Evolutionary conservation across 2,888 invertebrate species (phyloP).

Genomic region (Luperina nickerlii): DNA sequence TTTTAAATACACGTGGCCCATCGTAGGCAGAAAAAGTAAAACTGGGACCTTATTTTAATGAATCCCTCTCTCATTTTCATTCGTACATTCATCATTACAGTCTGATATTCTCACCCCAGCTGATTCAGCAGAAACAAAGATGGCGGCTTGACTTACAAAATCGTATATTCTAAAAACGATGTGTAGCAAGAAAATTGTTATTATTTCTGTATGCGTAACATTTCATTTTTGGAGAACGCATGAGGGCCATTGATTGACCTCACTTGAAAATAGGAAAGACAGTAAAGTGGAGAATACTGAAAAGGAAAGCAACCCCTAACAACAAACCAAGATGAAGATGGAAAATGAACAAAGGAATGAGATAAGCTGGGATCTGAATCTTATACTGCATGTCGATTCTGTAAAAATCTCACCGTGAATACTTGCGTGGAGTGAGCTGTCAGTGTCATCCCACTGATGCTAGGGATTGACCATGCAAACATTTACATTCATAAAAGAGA

Average conservation of each 20-base stretch:
- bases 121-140: conserved; percentile 75
- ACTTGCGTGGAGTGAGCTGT: no score
- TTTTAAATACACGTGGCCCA: neutral
- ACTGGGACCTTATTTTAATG: conserved; percentile 40
- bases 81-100: conserved; percentile 43
- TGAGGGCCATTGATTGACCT: conserved; percentile 4
- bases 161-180: conserved; percentile 62
- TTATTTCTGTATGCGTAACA: conserved; percentile 37
- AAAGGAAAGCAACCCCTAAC: neutral
- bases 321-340: neutral
- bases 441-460: no score
- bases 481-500: no score
- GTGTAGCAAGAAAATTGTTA: conserved; percentile 49
- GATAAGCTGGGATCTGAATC: neutral
- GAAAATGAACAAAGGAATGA: neutral
- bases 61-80: conserved; percentile 30
- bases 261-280: neutral
- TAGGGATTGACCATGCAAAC: no score
- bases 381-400: no score
- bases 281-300: neutral
- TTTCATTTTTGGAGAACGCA: neutral
- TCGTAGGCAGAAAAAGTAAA: neutral
- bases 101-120: conserved; percentile 65
- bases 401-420: no score
- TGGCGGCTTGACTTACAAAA: conserved; percentile 61